Conservation (phyloP, 2,888 invertebrate species). For the Therioaphis trifolii region DNA sequence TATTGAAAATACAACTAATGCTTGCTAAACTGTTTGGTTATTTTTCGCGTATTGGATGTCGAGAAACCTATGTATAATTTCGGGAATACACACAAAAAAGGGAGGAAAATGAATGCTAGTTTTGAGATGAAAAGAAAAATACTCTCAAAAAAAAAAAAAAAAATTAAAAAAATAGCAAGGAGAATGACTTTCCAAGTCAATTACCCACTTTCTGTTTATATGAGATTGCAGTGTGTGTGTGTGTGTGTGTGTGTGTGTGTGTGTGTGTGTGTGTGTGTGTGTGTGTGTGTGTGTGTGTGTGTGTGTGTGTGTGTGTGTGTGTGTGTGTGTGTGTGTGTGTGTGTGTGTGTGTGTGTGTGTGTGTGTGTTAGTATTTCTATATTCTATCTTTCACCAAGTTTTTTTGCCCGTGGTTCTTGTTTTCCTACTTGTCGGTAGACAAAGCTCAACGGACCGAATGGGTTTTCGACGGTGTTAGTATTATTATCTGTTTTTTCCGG, state of each 20-base stretch:
- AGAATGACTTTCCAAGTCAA: slow-evolving; percentile 30
- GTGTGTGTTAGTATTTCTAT: too few relatives aligned
- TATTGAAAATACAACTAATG: too few relatives aligned
- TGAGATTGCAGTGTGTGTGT: too few relatives aligned
- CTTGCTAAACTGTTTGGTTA: too few relatives aligned
- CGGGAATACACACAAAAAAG: neutral
- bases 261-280: too few relatives aligned
- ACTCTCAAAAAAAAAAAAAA: neutral
- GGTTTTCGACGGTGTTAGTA: slow-evolving; percentile 35
- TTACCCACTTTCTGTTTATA: slow-evolving; percentile 28
- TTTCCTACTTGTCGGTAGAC: slow-evolving; percentile 13
- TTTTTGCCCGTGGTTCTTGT: slow-evolving; percentile 2
- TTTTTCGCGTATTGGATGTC: too few relatives aligned
- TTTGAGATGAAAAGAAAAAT: neutral
- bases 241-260: too few relatives aligned
- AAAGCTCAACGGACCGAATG: slow-evolving; percentile 45
- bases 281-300: too few relatives aligned
- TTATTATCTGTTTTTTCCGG: slow-evolving; percentile 43
- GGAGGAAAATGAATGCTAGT: neutral
- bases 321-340: neutral
- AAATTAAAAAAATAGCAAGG: too few relatives aligned
- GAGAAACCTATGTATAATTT: too few relatives aligned
- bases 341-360: neutral
- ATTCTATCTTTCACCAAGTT: slow-evolving; percentile 1
- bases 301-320: too few relatives aligned